Conservation (phyloP, 2,113 vertebrate species). For the Hystrix brachyura region DNA sequence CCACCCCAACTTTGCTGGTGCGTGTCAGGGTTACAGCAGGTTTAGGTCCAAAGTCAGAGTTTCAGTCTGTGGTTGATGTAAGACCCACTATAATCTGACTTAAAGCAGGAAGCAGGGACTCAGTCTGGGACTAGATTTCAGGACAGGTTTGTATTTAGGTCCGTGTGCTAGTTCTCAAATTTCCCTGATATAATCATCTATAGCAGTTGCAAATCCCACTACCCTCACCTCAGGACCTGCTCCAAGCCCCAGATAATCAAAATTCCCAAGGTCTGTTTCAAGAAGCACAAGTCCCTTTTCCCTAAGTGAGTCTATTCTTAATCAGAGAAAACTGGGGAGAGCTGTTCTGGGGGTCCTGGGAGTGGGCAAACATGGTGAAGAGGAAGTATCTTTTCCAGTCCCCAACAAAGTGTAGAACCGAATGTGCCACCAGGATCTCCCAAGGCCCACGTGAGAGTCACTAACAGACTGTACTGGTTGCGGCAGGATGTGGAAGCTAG, state of each 20-base stretch:
- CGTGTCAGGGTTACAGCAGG: background rate
- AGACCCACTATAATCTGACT: background rate
- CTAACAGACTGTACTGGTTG: background rate
- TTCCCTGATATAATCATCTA: constrained; percentile 14
- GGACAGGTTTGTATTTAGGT: background rate
- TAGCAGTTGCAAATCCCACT: background rate
- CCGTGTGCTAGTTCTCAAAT: background rate
- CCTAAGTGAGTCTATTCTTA: background rate
- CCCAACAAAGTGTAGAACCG: background rate
- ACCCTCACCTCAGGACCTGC: background rate
- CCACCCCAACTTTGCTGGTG: background rate
- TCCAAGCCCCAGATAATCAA: background rate
- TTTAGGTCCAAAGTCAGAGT: background rate
- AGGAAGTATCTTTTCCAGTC: background rate
- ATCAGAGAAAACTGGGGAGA: background rate
- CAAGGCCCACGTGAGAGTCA: background rate
- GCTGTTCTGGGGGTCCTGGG: background rate
- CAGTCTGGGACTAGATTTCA: background rate
- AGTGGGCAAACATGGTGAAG: background rate
- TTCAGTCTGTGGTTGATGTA: background rate
- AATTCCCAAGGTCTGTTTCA: background rate
- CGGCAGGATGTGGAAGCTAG: background rate
- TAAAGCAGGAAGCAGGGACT: background rate
- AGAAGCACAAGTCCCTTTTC: background rate
- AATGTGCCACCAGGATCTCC: background rate